A percentile compares a stretch with the other conserved stretches of the same genome.
Conservation (phyloP, 2,797 vertebrate species). For the Epinephelus coioides region DNA sequence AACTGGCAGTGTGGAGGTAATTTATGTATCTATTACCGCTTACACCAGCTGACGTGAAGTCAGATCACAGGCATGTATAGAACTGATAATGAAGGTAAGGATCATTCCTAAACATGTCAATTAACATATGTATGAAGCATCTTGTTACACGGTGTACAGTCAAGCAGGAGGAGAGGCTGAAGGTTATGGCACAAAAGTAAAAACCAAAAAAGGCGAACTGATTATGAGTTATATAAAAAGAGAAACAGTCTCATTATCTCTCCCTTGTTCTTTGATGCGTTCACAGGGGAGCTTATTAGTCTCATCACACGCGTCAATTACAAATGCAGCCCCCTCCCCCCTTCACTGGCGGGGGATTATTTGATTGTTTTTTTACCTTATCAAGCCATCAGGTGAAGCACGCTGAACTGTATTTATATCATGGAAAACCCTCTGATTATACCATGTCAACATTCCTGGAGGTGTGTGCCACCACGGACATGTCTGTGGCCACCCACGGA, state of each 20-base stretch:
- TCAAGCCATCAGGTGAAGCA: conserved; percentile 60
- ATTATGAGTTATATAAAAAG: conserved; percentile 77
- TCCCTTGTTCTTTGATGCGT: conserved; percentile 81
- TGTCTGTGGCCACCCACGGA: conserved; percentile 48
- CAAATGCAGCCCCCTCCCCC: conserved; percentile 57
- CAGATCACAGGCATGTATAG: conserved; percentile 24
- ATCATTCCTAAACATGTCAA: conserved; percentile 13
- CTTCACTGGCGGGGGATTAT: conserved; percentile 48
- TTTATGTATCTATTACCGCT: not conserved
- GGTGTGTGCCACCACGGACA: conserved; percentile 38
- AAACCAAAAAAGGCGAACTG: conserved; percentile 53
- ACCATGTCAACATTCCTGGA: conserved; percentile 53
- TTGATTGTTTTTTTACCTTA: conserved; percentile 56
- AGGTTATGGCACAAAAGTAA: conserved; percentile 54
- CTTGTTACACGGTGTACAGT: not conserved
- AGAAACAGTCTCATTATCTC: conserved; percentile 80
- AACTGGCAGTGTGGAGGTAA: not conserved
- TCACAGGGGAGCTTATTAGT: conserved; percentile 86
- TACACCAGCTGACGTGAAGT: not conserved
- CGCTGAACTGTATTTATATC: conserved; percentile 42
- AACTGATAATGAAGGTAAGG: conserved; percentile 15
- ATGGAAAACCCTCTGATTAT: conserved; percentile 45
- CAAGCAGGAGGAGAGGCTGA: conserved; percentile 37
- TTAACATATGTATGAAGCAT: conserved; percentile 10
- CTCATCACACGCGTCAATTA: conserved; percentile 79